A percentile compares a stretch with the other conserved stretches of the same genome.
Evolutionary conservation across 1,140 invertebrate genomes (phyloP).

Genomic region (Aphaenogaster rudis): DNA sequence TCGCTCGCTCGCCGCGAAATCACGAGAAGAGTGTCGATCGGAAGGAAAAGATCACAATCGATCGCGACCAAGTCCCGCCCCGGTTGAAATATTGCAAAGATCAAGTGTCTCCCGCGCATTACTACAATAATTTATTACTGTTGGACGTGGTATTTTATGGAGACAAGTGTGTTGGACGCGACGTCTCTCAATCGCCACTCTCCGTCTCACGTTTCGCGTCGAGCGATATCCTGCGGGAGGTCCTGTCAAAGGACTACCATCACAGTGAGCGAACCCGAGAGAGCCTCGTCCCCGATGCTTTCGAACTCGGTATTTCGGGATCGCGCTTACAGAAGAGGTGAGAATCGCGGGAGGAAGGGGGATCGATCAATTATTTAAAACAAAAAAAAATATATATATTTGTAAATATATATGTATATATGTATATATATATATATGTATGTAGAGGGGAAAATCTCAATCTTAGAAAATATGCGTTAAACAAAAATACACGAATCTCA

Average conservation of each 20-base stretch:
- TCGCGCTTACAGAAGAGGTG: constrained; percentile 33
- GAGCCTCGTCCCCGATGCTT: constrained; percentile 23
- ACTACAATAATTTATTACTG: constrained; percentile 76
- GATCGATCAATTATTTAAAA: constrained; percentile 44
- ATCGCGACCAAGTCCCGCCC: constrained; percentile 22
- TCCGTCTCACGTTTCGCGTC: neutral
- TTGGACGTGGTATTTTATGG: constrained; percentile 18
- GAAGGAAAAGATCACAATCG: constrained; percentile 52
- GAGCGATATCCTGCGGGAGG: constrained; percentile 3
- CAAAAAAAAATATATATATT: constrained; percentile 69
- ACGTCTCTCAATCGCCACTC: neutral
- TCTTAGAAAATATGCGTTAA: constrained; percentile 60
- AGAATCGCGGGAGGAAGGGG: constrained; percentile 13
- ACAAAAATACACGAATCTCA: constrained; percentile 79
- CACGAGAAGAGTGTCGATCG: constrained; percentile 21
- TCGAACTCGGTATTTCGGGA: constrained; percentile 35
- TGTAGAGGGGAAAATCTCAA: constrained; percentile 52
- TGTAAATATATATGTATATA: constrained; percentile 39
- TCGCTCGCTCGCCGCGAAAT: neutral
- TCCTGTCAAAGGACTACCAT: neutral
- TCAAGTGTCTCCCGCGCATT: constrained; percentile 65
- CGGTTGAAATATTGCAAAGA: constrained; percentile 76
- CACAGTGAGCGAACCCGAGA: constrained; percentile 9
- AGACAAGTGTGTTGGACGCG: neutral
- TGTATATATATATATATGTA: constrained; percentile 20